These are phyloP conservation scores for Papilio xuthus DNA, from an alignment of 1,140 invertebrate genomes.

Conservation along the genomic window DNA sequence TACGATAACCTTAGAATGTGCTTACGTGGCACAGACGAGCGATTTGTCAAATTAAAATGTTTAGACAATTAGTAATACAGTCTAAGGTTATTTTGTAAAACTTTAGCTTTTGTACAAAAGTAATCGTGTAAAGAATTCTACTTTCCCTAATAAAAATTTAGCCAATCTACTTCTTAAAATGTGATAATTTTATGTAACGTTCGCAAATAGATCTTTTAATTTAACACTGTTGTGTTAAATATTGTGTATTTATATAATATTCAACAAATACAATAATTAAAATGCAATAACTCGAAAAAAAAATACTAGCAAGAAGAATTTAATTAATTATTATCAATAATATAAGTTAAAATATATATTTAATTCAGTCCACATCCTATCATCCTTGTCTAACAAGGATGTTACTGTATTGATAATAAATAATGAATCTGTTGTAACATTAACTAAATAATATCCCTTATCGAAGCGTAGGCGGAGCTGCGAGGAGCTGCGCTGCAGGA, in stretches of 20 bases:
- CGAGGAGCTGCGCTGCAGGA: not conserved
- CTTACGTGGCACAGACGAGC: slow-evolving; percentile 40
- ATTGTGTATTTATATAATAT: too few relatives aligned
- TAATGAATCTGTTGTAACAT: slow-evolving; percentile 4
- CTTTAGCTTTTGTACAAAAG: too few relatives aligned
- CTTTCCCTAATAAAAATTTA: too few relatives aligned
- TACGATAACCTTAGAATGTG: slow-evolving; percentile 54
- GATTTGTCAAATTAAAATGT: slow-evolving; percentile 50
- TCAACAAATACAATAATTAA: too few relatives aligned
- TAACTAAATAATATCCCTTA: slow-evolving; percentile 1
- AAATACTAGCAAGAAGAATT: not conserved
- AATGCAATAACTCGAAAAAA: not conserved
- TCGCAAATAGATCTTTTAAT: too few relatives aligned
- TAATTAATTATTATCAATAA: not conserved
- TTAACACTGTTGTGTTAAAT: too few relatives aligned
- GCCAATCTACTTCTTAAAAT: too few relatives aligned
- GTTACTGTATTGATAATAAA: slow-evolving; percentile 17
- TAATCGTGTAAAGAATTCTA: too few relatives aligned
- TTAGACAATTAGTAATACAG: not conserved
- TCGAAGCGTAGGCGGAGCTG: not conserved
- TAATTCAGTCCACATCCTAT: not conserved
- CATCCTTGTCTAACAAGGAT: not conserved
- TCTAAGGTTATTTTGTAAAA: not conserved
- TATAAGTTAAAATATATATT: not conserved
- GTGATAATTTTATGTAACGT: too few relatives aligned